phyloP scores from a whole-genome alignment of 1,140 invertebrate genomes.

The Drosophila eugracilis region DNA sequence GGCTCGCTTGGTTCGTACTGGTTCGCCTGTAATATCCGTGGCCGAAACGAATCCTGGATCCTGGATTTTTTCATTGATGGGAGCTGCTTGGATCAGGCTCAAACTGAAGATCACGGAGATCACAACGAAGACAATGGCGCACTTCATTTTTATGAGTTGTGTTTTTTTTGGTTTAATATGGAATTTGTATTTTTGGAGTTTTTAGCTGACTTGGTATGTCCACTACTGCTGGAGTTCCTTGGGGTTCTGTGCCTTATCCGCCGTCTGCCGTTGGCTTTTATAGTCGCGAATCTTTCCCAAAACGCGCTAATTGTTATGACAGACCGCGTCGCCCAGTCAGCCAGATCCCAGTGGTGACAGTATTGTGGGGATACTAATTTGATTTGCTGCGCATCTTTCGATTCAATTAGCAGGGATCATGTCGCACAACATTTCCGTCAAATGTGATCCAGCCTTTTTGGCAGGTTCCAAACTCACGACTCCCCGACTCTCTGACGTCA shows the following conservation, averaged over 20 bases:
- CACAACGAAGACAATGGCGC: slow-evolving; percentile 13
- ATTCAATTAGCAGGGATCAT: slow-evolving; percentile 48
- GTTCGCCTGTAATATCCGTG: slow-evolving; percentile 56
- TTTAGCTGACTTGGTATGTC: slow-evolving; percentile 11
- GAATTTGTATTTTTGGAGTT: slow-evolving; percentile 3
- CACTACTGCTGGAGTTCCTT: slow-evolving; percentile 53
- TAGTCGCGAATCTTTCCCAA: slow-evolving; percentile 49
- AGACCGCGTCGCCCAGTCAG: slow-evolving; percentile 32
- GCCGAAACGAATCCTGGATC: slow-evolving; percentile 39
- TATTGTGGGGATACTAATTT: slow-evolving; percentile 60
- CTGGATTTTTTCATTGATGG: slow-evolving; percentile 12
- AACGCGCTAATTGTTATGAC: slow-evolving; percentile 65
- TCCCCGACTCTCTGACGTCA: slow-evolving; percentile 35
- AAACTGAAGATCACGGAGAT: slow-evolving; percentile 31
- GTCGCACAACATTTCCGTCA: slow-evolving; percentile 56
- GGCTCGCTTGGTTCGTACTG: slow-evolving; percentile 56
- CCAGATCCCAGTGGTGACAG: slow-evolving; percentile 21
- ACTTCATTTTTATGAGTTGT: slow-evolving; percentile 49
- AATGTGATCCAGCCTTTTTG: slow-evolving; percentile 43
- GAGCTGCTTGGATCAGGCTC: slow-evolving; percentile 29
- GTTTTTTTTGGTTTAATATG: not conserved
- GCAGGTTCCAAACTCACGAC: slow-evolving; percentile 4
- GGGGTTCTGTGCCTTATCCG: slow-evolving; percentile 53
- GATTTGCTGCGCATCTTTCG: slow-evolving; percentile 52
- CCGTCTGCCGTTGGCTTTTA: slow-evolving; percentile 44